Evolutionary conservation across 2,888 invertebrate species (phyloP).

Genomic region (Scaptomyza tumidula): DNA sequence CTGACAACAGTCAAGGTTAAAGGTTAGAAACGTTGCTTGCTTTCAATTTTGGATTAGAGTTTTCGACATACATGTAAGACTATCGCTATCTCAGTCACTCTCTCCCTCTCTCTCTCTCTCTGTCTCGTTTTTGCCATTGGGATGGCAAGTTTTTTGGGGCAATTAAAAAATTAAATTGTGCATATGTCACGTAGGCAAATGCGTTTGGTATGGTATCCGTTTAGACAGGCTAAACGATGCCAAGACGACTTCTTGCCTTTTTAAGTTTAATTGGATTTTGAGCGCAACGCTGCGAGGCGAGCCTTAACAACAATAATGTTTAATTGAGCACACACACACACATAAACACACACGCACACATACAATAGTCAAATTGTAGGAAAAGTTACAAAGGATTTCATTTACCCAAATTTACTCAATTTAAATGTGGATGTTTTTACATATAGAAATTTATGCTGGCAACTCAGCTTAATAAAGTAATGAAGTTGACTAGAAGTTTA

Average conservation of each 20-base stretch:
- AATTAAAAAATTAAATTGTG: conserved; percentile 79
- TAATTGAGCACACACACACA: conserved; percentile 52
- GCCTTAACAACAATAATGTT: conserved; percentile 49
- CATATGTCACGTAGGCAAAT: conserved; percentile 69
- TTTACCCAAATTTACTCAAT: conserved; percentile 3
- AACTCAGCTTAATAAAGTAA: neutral
- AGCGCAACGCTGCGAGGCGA: conserved; percentile 45
- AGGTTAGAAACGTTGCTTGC: conserved; percentile 63
- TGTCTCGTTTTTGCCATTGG: conserved; percentile 13
- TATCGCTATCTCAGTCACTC: no score
- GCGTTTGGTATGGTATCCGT: conserved; percentile 24
- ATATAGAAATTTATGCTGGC: neutral
- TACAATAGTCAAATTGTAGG: conserved; percentile 21
- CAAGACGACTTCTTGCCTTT: conserved; percentile 51
- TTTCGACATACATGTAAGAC: conserved; percentile 14
- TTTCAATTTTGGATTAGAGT: conserved; percentile 24
- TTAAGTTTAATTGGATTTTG: conserved; percentile 75
- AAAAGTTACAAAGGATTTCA: conserved; percentile 18
- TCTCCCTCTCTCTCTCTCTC: no score
- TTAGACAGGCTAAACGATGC: conserved; percentile 28
- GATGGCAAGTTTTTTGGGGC: conserved; percentile 63
- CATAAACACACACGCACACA: neutral
- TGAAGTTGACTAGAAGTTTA: neutral
- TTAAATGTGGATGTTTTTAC: neutral
- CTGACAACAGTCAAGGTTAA: conserved; percentile 59